Evolutionary conservation across 2,888 invertebrate genomes (phyloP).

Genomic region (Noctua pronuba): DNA sequence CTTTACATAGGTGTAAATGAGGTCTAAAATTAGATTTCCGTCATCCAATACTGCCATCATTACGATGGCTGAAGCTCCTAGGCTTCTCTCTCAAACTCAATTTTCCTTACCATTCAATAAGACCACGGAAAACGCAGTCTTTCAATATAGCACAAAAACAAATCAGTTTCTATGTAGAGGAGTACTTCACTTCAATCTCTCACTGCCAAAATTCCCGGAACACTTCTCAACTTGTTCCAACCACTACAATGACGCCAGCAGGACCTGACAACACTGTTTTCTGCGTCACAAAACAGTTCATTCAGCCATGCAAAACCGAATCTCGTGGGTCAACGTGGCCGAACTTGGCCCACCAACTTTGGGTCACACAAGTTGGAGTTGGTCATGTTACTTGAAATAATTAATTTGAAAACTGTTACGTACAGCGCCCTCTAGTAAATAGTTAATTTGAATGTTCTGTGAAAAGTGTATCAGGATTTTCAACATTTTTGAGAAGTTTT

Average conservation of each 20-base stretch:
- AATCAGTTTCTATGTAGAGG: no score
- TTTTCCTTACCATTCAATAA: background rate
- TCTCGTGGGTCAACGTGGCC: slow-evolving; percentile 52
- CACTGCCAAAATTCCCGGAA: slow-evolving; percentile 3
- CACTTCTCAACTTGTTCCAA: slow-evolving; percentile 30
- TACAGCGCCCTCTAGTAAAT: slow-evolving; percentile 8
- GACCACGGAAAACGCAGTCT: background rate
- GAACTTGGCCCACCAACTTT: slow-evolving; percentile 57
- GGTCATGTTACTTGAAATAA: slow-evolving; percentile 51
- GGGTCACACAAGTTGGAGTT: slow-evolving; percentile 40
- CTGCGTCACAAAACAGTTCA: slow-evolving; percentile 50
- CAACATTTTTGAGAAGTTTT: background rate
- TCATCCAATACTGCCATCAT: background rate
- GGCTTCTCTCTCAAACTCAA: background rate
- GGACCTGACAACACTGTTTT: slow-evolving; percentile 35
- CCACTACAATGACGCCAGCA: slow-evolving; percentile 40
- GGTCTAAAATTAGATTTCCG: background rate
- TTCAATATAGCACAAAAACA: background rate
- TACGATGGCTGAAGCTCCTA: background rate
- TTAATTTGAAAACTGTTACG: slow-evolving; percentile 48
- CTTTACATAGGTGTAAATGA: background rate
- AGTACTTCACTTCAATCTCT: no score
- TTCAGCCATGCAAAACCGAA: slow-evolving; percentile 58
- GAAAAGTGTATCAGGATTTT: background rate
- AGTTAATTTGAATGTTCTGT: slow-evolving; percentile 6